Evolutionary conservation across 2,888 invertebrate species (phyloP).

Genomic region (Aphrophora alni): DNA sequence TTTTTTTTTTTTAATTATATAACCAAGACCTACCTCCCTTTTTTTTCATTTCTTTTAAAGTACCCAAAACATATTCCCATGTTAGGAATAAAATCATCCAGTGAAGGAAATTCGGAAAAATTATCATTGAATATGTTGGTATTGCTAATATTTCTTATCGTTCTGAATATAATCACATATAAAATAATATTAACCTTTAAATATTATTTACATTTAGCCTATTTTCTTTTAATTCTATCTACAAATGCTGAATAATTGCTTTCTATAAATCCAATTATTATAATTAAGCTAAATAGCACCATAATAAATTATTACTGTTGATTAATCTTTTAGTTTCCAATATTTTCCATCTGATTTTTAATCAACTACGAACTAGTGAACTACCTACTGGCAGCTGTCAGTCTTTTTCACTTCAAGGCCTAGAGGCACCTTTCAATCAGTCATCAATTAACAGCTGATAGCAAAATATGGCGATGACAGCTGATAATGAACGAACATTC

Average conservation of each 20-base stretch:
- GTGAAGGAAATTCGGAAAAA: neutral
- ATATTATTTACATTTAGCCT: neutral
- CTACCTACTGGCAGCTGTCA: too few species aligned
- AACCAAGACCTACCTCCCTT: neutral
- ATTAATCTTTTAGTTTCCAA: too few species aligned
- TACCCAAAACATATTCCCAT: constrained; percentile 9
- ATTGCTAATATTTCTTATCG: too few species aligned
- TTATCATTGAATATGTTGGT: neutral
- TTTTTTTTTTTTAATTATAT: too few species aligned
- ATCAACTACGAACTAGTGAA: too few species aligned
- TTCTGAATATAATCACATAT: too few species aligned
- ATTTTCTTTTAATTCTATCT: neutral
- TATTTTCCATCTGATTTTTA: too few species aligned
- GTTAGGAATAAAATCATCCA: neutral
- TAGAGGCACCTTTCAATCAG: too few species aligned
- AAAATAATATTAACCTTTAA: neutral
- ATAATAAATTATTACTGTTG: neutral
- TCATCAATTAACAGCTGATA: too few species aligned
- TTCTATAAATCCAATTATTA: neutral
- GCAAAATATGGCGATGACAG: too few species aligned
- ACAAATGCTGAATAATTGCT: neutral
- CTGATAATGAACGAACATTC: too few species aligned
- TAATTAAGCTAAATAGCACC: neutral
- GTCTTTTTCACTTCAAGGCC: too few species aligned
- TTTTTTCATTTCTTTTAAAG: neutral